A percentile compares a stretch with the other conserved stretches of the same genome.
phyloP scores from a whole-genome alignment of 2,797 vertebrate species.

The Enteromius argenteus region DNA sequence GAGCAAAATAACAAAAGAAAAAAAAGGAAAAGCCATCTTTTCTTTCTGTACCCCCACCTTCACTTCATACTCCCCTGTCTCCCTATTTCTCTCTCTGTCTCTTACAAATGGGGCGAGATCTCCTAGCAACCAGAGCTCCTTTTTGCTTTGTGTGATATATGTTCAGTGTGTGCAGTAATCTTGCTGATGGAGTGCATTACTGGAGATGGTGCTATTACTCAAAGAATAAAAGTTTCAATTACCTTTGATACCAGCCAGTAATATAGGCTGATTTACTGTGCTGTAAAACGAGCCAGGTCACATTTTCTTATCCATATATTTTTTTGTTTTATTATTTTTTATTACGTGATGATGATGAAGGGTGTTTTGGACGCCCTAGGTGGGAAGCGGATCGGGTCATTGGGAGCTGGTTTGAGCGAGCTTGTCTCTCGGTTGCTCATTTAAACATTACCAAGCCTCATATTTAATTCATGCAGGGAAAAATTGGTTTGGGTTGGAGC shows the following conservation, averaged over 20 bases:
- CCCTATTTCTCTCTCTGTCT: conserved; percentile 36
- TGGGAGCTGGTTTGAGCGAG: conserved; percentile 27
- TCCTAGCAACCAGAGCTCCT: conserved; percentile 61
- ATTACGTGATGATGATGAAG: conserved; percentile 28
- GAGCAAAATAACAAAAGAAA: conserved; percentile 28
- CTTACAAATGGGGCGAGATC: conserved; percentile 52
- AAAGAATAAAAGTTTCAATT: conserved; percentile 67
- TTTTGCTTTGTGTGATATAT: conserved; percentile 53
- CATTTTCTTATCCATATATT: conserved; percentile 54
- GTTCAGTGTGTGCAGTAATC: conserved; percentile 57
- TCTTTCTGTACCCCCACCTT: conserved; percentile 20
- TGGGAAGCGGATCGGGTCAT: conserved; percentile 18
- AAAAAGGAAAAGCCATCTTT: conserved; percentile 16
- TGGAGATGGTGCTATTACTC: conserved; percentile 67
- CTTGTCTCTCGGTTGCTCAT: conserved; percentile 55
- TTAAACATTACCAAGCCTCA: conserved; percentile 57
- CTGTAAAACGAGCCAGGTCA: conserved; percentile 46
- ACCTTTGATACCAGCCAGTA: conserved; percentile 51
- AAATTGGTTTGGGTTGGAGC: conserved; percentile 56
- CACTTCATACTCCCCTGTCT: conserved; percentile 15
- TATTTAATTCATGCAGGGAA: conserved; percentile 60
- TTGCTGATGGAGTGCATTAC: conserved; percentile 68
- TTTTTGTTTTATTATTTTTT: conserved; percentile 59
- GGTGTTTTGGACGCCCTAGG: conserved; percentile 45
- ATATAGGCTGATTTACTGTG: conserved; percentile 54